These are phyloP conservation scores for Vipera ursinii DNA, from an alignment of 2,797 vertebrate species.

Conservation along the genomic window DNA sequence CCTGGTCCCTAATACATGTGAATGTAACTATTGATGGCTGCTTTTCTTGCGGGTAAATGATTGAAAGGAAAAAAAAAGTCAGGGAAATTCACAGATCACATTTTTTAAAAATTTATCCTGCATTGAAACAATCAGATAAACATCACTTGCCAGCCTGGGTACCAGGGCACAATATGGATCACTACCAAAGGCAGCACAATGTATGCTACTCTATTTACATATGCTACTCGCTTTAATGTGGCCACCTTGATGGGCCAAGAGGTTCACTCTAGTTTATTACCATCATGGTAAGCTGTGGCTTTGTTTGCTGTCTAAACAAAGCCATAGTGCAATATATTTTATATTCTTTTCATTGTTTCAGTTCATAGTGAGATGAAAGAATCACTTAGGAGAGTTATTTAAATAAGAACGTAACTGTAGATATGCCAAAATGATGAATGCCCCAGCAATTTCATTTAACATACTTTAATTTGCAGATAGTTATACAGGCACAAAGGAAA, in stretches of 20 bases:
- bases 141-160: neutral
- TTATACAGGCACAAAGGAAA: constrained; percentile 36
- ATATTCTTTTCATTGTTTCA: constrained; percentile 68
- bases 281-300: neutral
- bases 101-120: neutral
- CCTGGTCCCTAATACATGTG: neutral
- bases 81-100: neutral
- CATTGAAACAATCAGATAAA: neutral
- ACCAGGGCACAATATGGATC: neutral
- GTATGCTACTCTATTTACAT: neutral
- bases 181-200: neutral
- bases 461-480: constrained; percentile 49
- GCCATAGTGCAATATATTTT: constrained; percentile 59
- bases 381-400: constrained; percentile 49
- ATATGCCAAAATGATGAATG: constrained; percentile 78
- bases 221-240: neutral
- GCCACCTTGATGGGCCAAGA: neutral
- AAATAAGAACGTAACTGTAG: constrained; percentile 63
- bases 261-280: neutral
- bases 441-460: constrained; percentile 54
- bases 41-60: neutral
- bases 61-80: neutral
- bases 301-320: neutral
- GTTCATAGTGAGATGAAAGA: constrained; percentile 58
- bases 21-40: neutral